Base-by-base conservation (phyloP, 2,888 invertebrate genomes). In the Gerosis bhagava region DNA sequence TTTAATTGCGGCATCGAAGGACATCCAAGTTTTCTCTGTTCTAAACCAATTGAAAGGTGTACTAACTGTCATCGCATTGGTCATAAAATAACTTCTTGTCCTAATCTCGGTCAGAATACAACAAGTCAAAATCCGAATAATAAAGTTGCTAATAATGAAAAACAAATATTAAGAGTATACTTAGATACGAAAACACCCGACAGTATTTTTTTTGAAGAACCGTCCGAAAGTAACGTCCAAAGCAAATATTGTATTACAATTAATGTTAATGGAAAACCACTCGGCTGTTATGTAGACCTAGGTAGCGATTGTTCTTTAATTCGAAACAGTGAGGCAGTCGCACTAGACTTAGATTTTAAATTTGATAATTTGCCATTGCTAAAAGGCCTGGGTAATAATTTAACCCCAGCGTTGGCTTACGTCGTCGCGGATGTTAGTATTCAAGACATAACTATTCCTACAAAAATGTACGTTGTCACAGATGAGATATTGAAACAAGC, bases 301-400 rank as follows among this genome's bases (percentile, higher is more conserved):
- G 65, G 62, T 1, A 65, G 63, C 22, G 58, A 62, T 16, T 62
- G 60, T 26, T 44, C 61, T 0, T 31, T 65, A 1, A 60, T 65
- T 2, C 54, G 34, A 13, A 8, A 11, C 3, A 51, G 46, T 10
- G 28, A 42, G 4, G 56, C 52, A 0, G 52, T 36, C 22, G 7
- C 16, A 10, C 25, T 59, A 7, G 12, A 15, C 5, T 15, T 53
- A n/a, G 6, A 43, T 8, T 29, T 48, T 3, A 13, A 7, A n/a
- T 6, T 7, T 6, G 11, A 7, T 4, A 8, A 34, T 3, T 25
- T 46, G 11, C 35, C 47, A 1, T 28, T 10, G 6, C 4, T 22
- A 13, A 35, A 17, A 35, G 22, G 12, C n/a, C 3, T 35, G n/a
- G 35, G 35, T 21, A 19, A 12, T 1, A 19, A 5, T 12, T 5